Percentiles rank a stretch among this genome's conserved stretches.
phyloP scores from a whole-genome alignment of 2,797 vertebrate genomes.

The Pteronotus mesoamericanus region DNA sequence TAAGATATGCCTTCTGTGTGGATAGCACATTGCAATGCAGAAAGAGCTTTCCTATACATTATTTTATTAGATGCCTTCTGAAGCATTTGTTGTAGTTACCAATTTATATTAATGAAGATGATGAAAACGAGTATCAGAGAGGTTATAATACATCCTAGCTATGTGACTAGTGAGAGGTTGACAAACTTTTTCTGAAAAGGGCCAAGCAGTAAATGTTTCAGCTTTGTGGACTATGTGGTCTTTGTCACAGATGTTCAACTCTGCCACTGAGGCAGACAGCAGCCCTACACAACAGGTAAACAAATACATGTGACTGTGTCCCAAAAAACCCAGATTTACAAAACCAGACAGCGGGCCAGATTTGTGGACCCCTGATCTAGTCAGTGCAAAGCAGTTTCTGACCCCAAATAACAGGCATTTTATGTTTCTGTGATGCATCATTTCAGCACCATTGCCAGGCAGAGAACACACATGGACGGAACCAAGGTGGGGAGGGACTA shows the following conservation, averaged over 20 bases:
- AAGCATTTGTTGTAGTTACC: background rate
- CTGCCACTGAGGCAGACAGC: background rate
- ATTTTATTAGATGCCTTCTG: background rate
- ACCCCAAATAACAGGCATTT: background rate
- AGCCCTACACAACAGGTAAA: background rate
- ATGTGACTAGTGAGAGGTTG: background rate
- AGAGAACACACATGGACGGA: too few species aligned
- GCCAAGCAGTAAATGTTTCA: background rate
- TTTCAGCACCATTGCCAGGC: background rate
- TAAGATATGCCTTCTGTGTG: background rate
- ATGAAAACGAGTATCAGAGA: background rate
- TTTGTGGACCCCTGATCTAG: background rate
- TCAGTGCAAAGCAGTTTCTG: background rate
- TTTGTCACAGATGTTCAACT: background rate
- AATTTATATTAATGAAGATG: background rate
- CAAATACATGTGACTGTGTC: background rate
- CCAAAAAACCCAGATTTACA: background rate
- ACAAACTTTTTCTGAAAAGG: background rate
- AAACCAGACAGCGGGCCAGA: background rate
- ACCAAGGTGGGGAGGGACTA: too few species aligned
- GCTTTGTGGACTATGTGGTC: background rate
- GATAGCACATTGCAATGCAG: background rate
- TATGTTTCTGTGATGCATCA: fast-evolving
- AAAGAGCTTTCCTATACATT: background rate
- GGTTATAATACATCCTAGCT: background rate